Evolutionary conservation across 2,113 vertebrate species (phyloP), one percentile per base, ranked within the genome.

Genomic region (Arothron firmamentum): DNA sequence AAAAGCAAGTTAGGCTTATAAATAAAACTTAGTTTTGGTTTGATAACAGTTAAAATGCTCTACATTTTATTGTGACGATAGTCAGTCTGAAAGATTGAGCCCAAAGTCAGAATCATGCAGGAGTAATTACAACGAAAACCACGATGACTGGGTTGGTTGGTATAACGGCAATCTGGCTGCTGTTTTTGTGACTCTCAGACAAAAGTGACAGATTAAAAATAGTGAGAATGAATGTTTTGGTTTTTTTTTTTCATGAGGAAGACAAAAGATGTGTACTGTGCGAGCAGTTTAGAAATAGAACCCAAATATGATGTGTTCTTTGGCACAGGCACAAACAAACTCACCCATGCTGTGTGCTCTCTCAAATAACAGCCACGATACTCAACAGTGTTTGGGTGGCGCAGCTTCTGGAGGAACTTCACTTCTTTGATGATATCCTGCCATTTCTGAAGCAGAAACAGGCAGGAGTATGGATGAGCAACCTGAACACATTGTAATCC

Each of bases 361-460:
- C 93, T 90, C 86, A 96, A 88, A 89, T 96, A 96, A 89, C 94
- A 96, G 87, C 94, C 94, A 75, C 86, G 91, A 75, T 95, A 96
- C 85, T 96, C 93, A 18, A 96, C 94, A 16, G 94, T 96, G 91
- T 96, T 96, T 45, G 94, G 94, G 81, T 96, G 94, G 25, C 92
- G 91, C 59, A 96, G 91, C 72, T 95, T 94, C 88, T 95, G 93
- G 48, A 96, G 90, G 72, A 96, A 96, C 83, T 94, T 94, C 58
- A 96, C 94, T 79, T 96, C 94, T 82, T 96, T 96, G 82, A 96
- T 92, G 85, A 96, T 96, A 68, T 96, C 94, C 79, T 96, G 94
- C 94, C 94, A 96, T 89, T 96, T 96, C 94, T 96, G 76, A 18
- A 81, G 54, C n/a, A 73, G 0, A 38, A 78, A 1, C 75, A 68